Evolutionary conservation across 1,140 invertebrate species (phyloP), one percentile per base, ranked within the genome.

Genomic region (Proales similis): DNA sequence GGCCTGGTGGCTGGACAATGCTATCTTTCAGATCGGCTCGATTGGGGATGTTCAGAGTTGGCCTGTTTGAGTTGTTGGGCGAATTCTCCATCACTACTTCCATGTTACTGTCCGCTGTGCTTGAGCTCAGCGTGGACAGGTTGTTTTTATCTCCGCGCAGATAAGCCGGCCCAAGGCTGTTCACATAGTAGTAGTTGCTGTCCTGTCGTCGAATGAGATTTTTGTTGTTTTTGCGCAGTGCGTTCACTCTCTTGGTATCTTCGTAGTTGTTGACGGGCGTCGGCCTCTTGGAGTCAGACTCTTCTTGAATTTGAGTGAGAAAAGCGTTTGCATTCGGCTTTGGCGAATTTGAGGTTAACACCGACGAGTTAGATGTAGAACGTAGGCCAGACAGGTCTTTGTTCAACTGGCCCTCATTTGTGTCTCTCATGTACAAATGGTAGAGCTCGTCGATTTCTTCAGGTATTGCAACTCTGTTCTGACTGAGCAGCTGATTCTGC

Each of bases 391-490:
- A 36, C n/a, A 61, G 19, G 26, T 61, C 57, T 11, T 61, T 45
- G n/a, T 22, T 32, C n/a, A 61, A 29, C 47, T 61, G 61, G 36
- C 65, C 63, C 7, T 70, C 66, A 12, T 71, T 67, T 38, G 63
- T 49, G 51, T 79, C 78, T 65, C 87, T 83, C 68, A 88, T 85
- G 69, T 92, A 92, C 65, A 90, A 77, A 7, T 83, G 81, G 71
- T 90, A 90, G 11, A 92, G 75, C 63, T 90, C 86, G 61, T 85
- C 83, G 30, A 92, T 74, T 68, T 91, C 88, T 5, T 82, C 77
- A 3, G 87, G 84, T 17, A 87, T 76, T 19, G 79, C 77, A 4
- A 88, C 70, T 64, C 80, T 78, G 67, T 82, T 78, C 70, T 83
- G 82, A 86, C 75, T 71, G 74, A 93, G 85, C n/a, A 90, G 79